Evolutionary conservation across 2,113 vertebrate species (phyloP), one percentile per base, ranked within the genome.

Genomic region (Corydoras sp.): DNA sequence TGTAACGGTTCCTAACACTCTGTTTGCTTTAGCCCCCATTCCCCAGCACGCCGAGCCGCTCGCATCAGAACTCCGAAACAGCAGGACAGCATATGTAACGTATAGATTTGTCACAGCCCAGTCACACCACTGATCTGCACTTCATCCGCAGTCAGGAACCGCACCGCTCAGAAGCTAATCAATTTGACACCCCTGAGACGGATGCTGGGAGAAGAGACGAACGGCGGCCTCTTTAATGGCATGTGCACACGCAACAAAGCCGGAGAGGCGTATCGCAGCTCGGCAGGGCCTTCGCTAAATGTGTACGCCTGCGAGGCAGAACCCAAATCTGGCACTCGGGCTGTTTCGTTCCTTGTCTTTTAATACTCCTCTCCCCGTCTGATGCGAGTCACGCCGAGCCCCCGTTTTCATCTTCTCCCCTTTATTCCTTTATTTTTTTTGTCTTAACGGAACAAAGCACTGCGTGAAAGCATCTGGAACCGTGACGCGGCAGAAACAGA

Each of bases 91-190:
- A 43, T 2, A 43, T 43, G 35, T 43, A 43, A 43, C 7, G 35
- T 43, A 43, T 43, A 43, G 4, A 53, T 12, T 53, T 53, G 51
- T 10, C 13, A 53, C 10, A 53, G 51, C 9, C 1, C 51, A 53
- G 51, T 31, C 32, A 29, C 35, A 51, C 58, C 55, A 65, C n/a
- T 18, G 55, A 65, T 6, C 84, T 84, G 79, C 73, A 82, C 80
- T 86, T 88, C 83, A 86, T 86, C 85, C 86, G 85, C 83, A 88
- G 87, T 89, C 84, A 86, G 79, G 76, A 77, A 85, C 69, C 49
- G 75, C 79, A 77, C 83, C 80, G 80, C 77, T 76, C 69, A 79
- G 78, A 78, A 83, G 79, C 82, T 84, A 88, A 89, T 89, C 89
- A 85, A 83, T 80, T 77, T 79, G 77, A 85, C 81, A 83, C 76